Evolutionary conservation across 2,888 invertebrate genomes (phyloP).

Genomic region (Cenopis cana): DNA sequence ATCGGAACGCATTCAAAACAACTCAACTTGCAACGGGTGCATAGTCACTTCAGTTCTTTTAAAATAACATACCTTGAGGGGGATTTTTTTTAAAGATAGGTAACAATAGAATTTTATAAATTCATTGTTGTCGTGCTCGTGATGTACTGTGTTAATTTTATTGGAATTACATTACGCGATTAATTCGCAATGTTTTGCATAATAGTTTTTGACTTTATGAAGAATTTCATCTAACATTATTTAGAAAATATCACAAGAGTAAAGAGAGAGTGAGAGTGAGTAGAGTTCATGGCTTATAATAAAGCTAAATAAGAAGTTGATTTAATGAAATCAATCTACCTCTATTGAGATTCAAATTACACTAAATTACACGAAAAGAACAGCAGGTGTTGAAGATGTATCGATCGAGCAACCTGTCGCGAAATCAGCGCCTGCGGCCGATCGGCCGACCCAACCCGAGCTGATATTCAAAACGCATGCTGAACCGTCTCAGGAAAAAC

Average conservation of each 20-base stretch:
- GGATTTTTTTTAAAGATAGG: not conserved
- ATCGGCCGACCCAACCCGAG: conserved; percentile 51
- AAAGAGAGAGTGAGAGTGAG: too few relatives aligned
- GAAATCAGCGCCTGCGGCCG: conserved; percentile 54
- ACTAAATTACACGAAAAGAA: not conserved
- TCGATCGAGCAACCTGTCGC: conserved; percentile 50
- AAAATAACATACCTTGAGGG: not conserved
- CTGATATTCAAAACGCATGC: not conserved
- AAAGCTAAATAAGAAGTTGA: not conserved
- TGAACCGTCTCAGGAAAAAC: not conserved
- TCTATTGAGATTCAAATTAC: conserved; percentile 16
- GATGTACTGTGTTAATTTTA: not conserved
- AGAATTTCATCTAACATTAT: not conserved
- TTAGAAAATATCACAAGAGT: too few relatives aligned
- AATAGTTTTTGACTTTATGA: conserved; percentile 6
- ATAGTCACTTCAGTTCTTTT: conserved; percentile 9
- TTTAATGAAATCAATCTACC: conserved; percentile 12
- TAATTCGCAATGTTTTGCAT: not conserved
- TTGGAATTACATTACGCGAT: conserved; percentile 5
- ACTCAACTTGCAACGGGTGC: conserved; percentile 5
- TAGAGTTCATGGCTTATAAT: not conserved
- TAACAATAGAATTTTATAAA: conserved; percentile 19
- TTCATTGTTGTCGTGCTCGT: not conserved
- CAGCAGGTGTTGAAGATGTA: not conserved
- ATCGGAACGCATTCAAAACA: conserved; percentile 23